Evolutionary conservation across 2,113 vertebrate genomes (phyloP).

Genomic region (Misgurnus anguillicaudatus): DNA sequence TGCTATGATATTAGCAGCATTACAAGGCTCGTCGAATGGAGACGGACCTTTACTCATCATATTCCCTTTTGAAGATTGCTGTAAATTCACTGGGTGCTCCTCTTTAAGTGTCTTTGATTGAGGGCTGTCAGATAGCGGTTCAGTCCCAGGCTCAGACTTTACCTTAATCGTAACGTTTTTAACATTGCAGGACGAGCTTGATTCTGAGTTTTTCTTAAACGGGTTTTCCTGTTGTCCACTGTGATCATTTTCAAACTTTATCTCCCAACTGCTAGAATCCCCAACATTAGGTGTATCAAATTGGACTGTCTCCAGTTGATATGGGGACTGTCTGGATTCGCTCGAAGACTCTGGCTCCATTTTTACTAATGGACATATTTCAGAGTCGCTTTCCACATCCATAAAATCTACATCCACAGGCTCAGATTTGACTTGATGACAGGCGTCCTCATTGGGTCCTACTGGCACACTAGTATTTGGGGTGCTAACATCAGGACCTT

Average conservation of each 20-base stretch:
- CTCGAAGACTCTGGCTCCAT: conserved; percentile 48
- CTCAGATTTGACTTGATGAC: conserved; percentile 62
- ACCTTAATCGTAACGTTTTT: conserved; percentile 69
- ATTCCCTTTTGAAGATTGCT: conserved; percentile 58
- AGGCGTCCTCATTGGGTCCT: conserved; percentile 20
- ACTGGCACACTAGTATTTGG: conserved; percentile 1
- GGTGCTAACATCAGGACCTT: not conserved
- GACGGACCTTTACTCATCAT: conserved; percentile 71
- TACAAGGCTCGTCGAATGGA: conserved; percentile 69
- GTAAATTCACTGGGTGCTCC: conserved; percentile 45
- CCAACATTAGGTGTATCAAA: not conserved
- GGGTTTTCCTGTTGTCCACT: conserved; percentile 61
- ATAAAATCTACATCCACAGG: conserved; percentile 47
- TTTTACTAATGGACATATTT: conserved; percentile 48
- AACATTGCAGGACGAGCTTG: conserved; percentile 67
- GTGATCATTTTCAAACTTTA: conserved; percentile 40
- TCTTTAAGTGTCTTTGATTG: conserved; percentile 56
- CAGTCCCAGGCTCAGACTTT: conserved; percentile 67
- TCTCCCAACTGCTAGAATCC: not conserved
- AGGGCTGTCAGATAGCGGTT: conserved; percentile 68
- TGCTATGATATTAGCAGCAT: conserved; percentile 66
- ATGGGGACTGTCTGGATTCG: not conserved
- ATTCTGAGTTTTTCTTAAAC: conserved; percentile 63
- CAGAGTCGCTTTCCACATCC: conserved; percentile 32
- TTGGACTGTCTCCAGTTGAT: not conserved